These are phyloP conservation scores for Scelioninae gen. 1 DNA, from an alignment of 2,888 invertebrate genomes.

Conservation along the genomic window DNA sequence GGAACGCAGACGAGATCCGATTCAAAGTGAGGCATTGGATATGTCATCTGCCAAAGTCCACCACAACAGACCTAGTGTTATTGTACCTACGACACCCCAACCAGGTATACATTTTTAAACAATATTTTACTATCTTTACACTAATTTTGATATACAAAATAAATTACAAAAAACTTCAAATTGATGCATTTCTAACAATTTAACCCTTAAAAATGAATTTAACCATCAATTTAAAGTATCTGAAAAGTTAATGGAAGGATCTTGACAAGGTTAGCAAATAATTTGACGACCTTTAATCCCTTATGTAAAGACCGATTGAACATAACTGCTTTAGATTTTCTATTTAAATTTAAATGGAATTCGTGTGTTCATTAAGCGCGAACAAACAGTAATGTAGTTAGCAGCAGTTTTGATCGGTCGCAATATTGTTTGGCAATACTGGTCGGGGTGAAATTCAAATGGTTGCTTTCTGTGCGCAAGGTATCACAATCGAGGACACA, in stretches of 20 bases:
- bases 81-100: constrained; percentile 81
- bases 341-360: constrained; percentile 22
- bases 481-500: constrained; percentile 81
- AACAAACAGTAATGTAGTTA: constrained; percentile 20
- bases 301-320: too few species aligned
- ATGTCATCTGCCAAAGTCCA: constrained; percentile 82
- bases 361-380: constrained; percentile 5
- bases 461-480: constrained; percentile 69
- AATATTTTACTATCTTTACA: too few species aligned
- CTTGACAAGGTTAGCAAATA: too few species aligned
- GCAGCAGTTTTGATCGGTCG: constrained; percentile 41
- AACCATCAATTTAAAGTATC: too few species aligned
- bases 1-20: constrained; percentile 83
- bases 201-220: too few species aligned
- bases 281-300: too few species aligned
- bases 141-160: too few species aligned
- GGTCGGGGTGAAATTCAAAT: constrained; percentile 27
- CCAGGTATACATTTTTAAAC: constrained; percentile 74
- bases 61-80: constrained; percentile 82
- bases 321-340: not conserved
- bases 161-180: too few species aligned
- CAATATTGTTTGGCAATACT: constrained; percentile 35
- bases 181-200: too few species aligned
- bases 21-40: constrained; percentile 83
- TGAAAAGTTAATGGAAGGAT: too few species aligned